Evolutionary conservation across 2,888 invertebrate species (phyloP).

Genomic region (Clostera curtula): DNA sequence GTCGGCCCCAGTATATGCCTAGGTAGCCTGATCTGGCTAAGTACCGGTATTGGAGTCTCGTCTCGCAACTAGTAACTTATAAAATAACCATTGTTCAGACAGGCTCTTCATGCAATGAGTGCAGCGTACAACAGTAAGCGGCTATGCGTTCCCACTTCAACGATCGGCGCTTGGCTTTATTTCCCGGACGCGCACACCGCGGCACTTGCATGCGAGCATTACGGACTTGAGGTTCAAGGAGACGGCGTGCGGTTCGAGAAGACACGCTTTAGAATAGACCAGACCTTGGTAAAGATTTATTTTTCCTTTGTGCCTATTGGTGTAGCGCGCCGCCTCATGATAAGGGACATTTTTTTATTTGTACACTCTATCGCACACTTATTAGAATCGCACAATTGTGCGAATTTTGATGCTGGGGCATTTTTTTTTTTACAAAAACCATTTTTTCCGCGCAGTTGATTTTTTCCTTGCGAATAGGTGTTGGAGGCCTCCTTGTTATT

Average conservation of each 20-base stretch:
- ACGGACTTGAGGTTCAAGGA: constrained; percentile 52
- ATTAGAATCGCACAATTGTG: no score
- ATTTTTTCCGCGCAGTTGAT: no score
- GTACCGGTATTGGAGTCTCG: no score
- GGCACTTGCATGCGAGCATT: constrained; percentile 58
- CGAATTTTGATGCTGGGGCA: neutral
- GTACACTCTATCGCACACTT: no score
- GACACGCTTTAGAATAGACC: constrained; percentile 45
- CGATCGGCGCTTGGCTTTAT: constrained; percentile 60
- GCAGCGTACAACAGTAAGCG: constrained; percentile 75
- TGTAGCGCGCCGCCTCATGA: no score
- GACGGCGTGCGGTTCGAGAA: constrained; percentile 34
- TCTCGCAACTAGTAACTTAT: neutral
- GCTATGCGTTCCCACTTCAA: constrained; percentile 58
- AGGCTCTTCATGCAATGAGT: constrained; percentile 69
- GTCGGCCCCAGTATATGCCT: no score
- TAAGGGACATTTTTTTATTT: neutral
- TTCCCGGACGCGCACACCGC: constrained; percentile 55
- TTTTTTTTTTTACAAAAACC: neutral
- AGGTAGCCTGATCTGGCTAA: no score
- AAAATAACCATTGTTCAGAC: no score
- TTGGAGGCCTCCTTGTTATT: no score
- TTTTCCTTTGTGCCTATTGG: no score
- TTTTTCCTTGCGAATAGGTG: no score
- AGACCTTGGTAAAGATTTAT: constrained; percentile 48